Conservation (phyloP, 2,113 vertebrate species). For the Falco punctatus region DNA sequence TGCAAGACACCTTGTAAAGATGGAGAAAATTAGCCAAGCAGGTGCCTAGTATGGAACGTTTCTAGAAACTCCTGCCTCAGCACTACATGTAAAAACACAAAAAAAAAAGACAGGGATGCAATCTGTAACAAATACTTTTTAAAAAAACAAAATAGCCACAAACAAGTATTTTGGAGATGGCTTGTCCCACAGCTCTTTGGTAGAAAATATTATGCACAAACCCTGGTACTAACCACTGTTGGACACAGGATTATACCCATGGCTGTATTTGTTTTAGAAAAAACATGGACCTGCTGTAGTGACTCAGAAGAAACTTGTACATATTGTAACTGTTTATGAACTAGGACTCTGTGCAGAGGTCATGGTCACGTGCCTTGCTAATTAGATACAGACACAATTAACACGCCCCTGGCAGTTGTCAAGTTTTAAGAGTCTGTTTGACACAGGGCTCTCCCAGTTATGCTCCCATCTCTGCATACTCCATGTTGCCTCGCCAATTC, state of each 20-base stretch:
- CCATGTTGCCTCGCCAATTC: not conserved
- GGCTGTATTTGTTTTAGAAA: not conserved
- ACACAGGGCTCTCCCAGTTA: not conserved
- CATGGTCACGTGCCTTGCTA: not conserved
- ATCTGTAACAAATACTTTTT: not conserved
- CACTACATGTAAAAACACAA: not conserved
- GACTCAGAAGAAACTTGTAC: not conserved
- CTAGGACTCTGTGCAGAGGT: not conserved
- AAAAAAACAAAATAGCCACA: not conserved
- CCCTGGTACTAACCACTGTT: not conserved
- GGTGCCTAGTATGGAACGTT: not conserved
- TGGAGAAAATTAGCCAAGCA: slow-evolving; percentile 21
- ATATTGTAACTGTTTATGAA: not conserved
- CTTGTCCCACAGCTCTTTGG: not conserved
- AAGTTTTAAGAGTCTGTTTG: not conserved
- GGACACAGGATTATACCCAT: not conserved
- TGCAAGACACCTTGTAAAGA: slow-evolving; percentile 45
- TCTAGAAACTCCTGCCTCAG: slow-evolving; percentile 25
- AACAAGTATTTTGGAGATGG: not conserved
- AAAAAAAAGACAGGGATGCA: not conserved
- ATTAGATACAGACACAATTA: not conserved
- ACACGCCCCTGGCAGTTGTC: not conserved
- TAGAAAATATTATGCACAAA: not conserved
- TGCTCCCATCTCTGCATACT: not conserved
- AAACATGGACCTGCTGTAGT: not conserved